phyloP scores from a whole-genome alignment of 2,113 vertebrate species.

The Lonchura striata region DNA sequence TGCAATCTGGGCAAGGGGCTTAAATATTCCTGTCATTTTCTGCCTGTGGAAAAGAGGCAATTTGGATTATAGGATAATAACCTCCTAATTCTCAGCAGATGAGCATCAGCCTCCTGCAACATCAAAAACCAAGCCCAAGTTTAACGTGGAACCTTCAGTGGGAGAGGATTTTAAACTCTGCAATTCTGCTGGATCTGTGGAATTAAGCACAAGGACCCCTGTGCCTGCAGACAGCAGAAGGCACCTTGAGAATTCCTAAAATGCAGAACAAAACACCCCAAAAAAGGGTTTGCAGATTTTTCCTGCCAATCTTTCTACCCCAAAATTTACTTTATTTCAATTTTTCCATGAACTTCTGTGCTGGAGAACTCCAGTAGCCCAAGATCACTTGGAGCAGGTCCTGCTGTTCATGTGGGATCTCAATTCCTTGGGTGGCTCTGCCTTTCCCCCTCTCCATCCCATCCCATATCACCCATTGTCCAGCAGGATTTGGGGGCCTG shows the following conservation, averaged over 20 bases:
- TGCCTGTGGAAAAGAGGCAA: constrained; percentile 38
- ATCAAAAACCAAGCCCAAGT: background rate
- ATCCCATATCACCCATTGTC: rapidly evolving
- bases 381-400: background rate
- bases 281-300: background rate
- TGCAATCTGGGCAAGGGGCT: constrained; percentile 1
- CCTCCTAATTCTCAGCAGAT: constrained; percentile 55
- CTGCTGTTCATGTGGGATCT: background rate
- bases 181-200: background rate
- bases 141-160: background rate
- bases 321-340: background rate
- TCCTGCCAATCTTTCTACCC: background rate
- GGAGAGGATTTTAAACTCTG: background rate
- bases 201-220: background rate
- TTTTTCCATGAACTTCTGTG: background rate
- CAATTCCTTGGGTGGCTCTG: background rate
- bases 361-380: rapidly evolving
- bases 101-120: background rate
- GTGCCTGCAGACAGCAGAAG: background rate
- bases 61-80: constrained; percentile 35
- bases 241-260: background rate
- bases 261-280: background rate
- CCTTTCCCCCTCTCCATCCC: background rate
- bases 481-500: background rate
- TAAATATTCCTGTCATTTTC: constrained; percentile 45